Percentiles rank a stretch among this genome's conserved stretches.
phyloP scores from a whole-genome alignment of 2,888 invertebrate genomes.

The Macaria liturata region DNA sequence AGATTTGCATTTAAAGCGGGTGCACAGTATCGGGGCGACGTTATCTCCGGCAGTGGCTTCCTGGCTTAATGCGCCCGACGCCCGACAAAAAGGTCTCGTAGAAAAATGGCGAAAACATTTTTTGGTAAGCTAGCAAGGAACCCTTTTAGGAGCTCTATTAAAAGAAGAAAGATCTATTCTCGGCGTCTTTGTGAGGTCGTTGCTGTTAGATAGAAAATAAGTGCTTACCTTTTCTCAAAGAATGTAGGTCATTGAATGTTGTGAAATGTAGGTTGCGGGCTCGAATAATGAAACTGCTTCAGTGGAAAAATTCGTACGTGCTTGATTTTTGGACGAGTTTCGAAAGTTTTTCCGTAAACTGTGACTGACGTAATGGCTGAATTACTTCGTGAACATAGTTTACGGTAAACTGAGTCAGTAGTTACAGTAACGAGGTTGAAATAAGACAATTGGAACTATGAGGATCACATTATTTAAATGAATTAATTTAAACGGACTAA shows the following conservation, averaged over 20 bases:
- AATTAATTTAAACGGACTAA: too few relatives aligned
- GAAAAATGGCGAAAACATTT: conserved; percentile 51
- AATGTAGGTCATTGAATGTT: conserved; percentile 42
- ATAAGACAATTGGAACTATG: too few relatives aligned
- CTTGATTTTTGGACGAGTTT: conserved; percentile 10
- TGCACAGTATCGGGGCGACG: conserved; percentile 47
- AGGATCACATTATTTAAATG: too few relatives aligned
- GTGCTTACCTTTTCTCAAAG: conserved; percentile 39
- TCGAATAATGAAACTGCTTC: conserved; percentile 30
- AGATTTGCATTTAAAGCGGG: conserved; percentile 63
- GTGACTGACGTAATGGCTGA: not conserved
- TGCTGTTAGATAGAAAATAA: conserved; percentile 43
- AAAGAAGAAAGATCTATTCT: conserved; percentile 56
- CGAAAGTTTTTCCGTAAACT: not conserved
- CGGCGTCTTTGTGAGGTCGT: conserved; percentile 46
- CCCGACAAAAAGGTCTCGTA: conserved; percentile 50
- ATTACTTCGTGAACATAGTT: too few relatives aligned
- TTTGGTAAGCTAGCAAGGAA: conserved; percentile 48
- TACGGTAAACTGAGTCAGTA: too few relatives aligned
- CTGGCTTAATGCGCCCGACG: conserved; percentile 41
- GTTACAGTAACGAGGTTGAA: too few relatives aligned
- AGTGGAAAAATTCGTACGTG: conserved; percentile 12
- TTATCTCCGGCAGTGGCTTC: conserved; percentile 47
- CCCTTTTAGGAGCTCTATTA: conserved; percentile 59
- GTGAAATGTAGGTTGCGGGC: conserved; percentile 24